Percentiles rank a stretch among this genome's conserved stretches.
These are phyloP conservation scores for Apis laboriosa DNA, from an alignment of 1,140 invertebrate species.

Conservation along the genomic window DNA sequence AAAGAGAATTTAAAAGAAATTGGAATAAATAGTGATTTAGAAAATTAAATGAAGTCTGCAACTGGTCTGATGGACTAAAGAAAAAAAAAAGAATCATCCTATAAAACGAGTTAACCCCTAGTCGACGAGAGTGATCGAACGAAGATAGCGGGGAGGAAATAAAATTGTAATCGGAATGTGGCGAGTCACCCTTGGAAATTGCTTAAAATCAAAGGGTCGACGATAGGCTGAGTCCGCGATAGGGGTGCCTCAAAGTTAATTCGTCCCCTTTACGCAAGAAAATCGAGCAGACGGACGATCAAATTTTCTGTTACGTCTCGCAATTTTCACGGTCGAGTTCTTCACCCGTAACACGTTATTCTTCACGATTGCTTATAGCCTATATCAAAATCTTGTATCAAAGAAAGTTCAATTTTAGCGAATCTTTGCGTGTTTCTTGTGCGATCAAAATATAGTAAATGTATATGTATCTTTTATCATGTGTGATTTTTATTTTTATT, in stretches of 20 bases:
- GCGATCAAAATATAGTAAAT: no score
- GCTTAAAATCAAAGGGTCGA: conserved; percentile 46
- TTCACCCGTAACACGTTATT: not conserved
- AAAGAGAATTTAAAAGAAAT: no score
- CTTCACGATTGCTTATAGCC: not conserved
- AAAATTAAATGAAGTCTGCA: no score
- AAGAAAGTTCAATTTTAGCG: not conserved
- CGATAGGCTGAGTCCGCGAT: conserved; percentile 13
- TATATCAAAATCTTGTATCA: not conserved
- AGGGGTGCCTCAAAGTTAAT: conserved; percentile 40
- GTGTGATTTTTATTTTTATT: no score
- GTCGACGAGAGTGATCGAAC: conserved; percentile 24
- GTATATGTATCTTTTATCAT: no score
- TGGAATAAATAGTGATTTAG: no score
- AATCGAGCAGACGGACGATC: conserved; percentile 40
- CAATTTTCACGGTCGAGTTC: conserved; percentile 35
- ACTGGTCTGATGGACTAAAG: no score
- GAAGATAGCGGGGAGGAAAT: conserved; percentile 37
- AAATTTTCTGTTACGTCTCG: conserved; percentile 42
- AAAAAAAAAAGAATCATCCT: not conserved
- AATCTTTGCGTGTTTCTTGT: no score
- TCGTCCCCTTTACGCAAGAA: conserved; percentile 32
- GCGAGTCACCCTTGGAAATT: conserved; percentile 36
- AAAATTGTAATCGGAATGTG: conserved; percentile 47
- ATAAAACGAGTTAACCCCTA: not conserved